Conservation (phyloP, 2,888 invertebrate genomes). For the Alitta virens region DNA sequence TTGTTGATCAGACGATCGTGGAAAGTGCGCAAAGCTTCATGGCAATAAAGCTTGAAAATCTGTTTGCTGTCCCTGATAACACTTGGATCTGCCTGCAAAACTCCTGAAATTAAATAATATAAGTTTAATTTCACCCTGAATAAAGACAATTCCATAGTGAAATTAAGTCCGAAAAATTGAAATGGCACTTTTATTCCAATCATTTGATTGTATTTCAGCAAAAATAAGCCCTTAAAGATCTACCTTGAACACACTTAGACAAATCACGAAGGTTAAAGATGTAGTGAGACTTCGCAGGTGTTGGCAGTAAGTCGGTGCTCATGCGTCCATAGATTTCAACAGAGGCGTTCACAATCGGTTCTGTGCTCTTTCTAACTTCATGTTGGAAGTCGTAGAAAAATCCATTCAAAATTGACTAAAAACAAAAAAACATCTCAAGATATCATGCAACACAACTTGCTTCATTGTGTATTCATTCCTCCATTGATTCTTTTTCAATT, state of each 20-base stretch:
- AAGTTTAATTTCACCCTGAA: too few species aligned
- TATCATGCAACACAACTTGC: too few species aligned
- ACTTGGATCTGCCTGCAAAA: slow-evolving; percentile 73
- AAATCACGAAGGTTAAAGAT: slow-evolving; percentile 66
- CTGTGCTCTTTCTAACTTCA: slow-evolving; percentile 54
- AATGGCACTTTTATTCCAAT: too few species aligned
- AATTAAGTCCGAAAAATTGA: too few species aligned
- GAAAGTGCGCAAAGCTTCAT: slow-evolving; percentile 57
- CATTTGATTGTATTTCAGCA: too few species aligned
- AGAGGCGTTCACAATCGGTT: slow-evolving; percentile 52
- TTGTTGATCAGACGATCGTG: slow-evolving; percentile 57
- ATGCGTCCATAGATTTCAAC: slow-evolving; percentile 57
- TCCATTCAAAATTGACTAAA: slow-evolving; percentile 66
- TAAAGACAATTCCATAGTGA: too few species aligned
- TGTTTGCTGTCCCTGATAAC: slow-evolving; percentile 51
- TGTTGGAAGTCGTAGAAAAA: slow-evolving; percentile 77
- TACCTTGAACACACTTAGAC: slow-evolving; percentile 64
- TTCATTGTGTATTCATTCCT: too few species aligned
- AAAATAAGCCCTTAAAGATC: too few species aligned
- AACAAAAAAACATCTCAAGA: slow-evolving; percentile 2
- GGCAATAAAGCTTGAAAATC: slow-evolving; percentile 55
- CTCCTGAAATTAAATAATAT: slow-evolving; percentile 46
- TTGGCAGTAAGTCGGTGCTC: slow-evolving; percentile 57
- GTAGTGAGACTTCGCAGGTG: slow-evolving; percentile 58
- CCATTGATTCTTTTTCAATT: too few species aligned